Conservation (phyloP, 2,797 vertebrate genomes). For the Siniperca undulata region DNA sequence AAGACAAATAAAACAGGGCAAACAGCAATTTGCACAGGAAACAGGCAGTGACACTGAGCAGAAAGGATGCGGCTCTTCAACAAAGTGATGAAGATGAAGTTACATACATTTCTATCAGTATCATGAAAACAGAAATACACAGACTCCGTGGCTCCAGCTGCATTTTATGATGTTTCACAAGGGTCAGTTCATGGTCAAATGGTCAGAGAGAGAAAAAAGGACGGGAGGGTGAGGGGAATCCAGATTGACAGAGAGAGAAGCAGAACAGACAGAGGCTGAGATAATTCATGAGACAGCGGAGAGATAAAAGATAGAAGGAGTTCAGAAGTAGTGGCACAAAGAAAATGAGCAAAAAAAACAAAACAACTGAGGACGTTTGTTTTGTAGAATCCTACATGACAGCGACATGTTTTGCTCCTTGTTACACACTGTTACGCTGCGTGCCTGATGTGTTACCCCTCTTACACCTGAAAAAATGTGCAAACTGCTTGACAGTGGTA, state of each 20-base stretch:
- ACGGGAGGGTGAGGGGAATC: not conserved
- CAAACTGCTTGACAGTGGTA: slow-evolving; percentile 15
- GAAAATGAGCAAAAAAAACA: not conserved
- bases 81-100: slow-evolving; percentile 7
- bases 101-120: not conserved
- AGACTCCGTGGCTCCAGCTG: slow-evolving; percentile 6
- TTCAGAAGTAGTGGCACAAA: not conserved
- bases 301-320: slow-evolving; percentile 1
- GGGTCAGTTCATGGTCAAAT: slow-evolving; percentile 33
- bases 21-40: slow-evolving; percentile 10
- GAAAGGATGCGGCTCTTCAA: not conserved
- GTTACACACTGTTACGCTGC: not conserved
- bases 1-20: not conserved
- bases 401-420: slow-evolving; percentile 33
- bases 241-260: slow-evolving; percentile 15
- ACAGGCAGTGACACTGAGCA: slow-evolving; percentile 22
- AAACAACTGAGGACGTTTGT: slow-evolving; percentile 2
- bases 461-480: slow-evolving; percentile 8
- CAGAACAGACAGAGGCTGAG: slow-evolving; percentile 11
- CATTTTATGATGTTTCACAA: slow-evolving; percentile 12
- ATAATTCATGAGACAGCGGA: not conserved
- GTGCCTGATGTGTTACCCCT: slow-evolving; percentile 6
- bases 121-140: slow-evolving; percentile 35
- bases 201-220: slow-evolving; percentile 5
- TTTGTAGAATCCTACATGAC: slow-evolving; percentile 47